Percentiles rank a stretch among this genome's conserved stretches.
Evolutionary conservation across 2,797 vertebrate genomes (phyloP).

Genomic region (Craterocephalus amniculus): DNA sequence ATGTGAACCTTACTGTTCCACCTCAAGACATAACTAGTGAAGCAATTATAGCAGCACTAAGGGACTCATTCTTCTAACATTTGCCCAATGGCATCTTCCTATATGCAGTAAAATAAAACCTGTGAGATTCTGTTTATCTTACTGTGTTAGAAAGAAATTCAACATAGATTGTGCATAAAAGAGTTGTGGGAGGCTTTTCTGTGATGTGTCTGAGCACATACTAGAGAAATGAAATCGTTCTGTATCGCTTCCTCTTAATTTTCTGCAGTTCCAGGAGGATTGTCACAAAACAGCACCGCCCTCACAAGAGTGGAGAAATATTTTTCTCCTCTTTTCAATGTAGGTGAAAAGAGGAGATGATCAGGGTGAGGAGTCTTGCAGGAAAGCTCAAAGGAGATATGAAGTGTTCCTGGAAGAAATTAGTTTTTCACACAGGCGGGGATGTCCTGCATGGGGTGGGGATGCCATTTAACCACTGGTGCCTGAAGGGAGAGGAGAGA

Average conservation of each 20-base stretch:
- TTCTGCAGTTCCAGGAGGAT: neutral
- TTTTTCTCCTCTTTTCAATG: slow-evolving; percentile 17
- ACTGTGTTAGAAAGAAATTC: neutral
- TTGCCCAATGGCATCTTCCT: neutral
- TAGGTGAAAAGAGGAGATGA: slow-evolving; percentile 44
- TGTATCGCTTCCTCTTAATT: neutral
- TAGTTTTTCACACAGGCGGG: slow-evolving; percentile 61
- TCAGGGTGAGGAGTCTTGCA: slow-evolving; percentile 53
- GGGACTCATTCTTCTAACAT: neutral
- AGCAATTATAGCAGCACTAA: neutral
- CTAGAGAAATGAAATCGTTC: neutral
- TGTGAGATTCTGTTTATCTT: neutral
- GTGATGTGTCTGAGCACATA: neutral
- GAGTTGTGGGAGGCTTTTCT: neutral
- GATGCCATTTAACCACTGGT: slow-evolving; percentile 59
- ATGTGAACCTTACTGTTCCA: neutral
- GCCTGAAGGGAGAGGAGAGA: slow-evolving; percentile 42
- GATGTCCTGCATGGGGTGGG: slow-evolving; percentile 50
- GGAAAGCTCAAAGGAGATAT: slow-evolving; percentile 39
- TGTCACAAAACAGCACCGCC: slow-evolving; percentile 7
- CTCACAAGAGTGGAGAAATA: slow-evolving; percentile 15
- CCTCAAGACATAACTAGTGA: neutral
- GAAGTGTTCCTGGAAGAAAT: slow-evolving; percentile 65
- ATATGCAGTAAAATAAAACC: neutral
- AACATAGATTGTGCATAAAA: neutral